These are phyloP conservation scores for Orchestia grillus DNA, from an alignment of 1,140 invertebrate species.

Conservation along the genomic window DNA sequence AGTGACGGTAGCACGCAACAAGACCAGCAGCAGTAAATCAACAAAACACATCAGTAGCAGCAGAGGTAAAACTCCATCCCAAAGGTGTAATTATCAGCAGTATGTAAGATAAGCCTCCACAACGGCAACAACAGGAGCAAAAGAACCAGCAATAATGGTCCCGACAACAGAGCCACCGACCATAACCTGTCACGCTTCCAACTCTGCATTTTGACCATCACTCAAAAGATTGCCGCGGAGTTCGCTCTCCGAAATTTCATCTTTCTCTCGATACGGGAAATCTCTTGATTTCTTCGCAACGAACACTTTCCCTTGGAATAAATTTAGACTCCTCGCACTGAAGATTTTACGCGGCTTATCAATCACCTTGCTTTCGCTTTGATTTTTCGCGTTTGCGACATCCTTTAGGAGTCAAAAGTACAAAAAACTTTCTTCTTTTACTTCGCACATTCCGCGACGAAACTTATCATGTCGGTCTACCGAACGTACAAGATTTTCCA, in stretches of 20 bases:
- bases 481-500: too few relatives aligned
- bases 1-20: too few relatives aligned
- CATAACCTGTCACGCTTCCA: not conserved
- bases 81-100: not conserved
- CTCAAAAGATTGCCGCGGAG: not conserved
- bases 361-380: not conserved
- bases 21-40: too few relatives aligned
- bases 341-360: not conserved
- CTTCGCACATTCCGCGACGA: too few relatives aligned
- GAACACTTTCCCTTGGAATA: not conserved
- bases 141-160: not conserved
- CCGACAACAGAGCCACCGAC: not conserved
- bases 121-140: not conserved
- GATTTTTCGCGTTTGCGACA: not conserved
- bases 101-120: not conserved
- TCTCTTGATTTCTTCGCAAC: not conserved
- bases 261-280: not conserved
- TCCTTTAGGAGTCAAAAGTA: not conserved
- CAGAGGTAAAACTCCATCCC: too few relatives aligned
- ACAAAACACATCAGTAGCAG: too few relatives aligned
- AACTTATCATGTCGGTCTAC: too few relatives aligned
- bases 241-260: not conserved
- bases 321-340: not conserved
- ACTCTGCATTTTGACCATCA: not conserved
- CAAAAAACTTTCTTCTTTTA: too few relatives aligned